Conservation (phyloP, 2,797 vertebrate genomes). For the Artibeus lituratus region DNA sequence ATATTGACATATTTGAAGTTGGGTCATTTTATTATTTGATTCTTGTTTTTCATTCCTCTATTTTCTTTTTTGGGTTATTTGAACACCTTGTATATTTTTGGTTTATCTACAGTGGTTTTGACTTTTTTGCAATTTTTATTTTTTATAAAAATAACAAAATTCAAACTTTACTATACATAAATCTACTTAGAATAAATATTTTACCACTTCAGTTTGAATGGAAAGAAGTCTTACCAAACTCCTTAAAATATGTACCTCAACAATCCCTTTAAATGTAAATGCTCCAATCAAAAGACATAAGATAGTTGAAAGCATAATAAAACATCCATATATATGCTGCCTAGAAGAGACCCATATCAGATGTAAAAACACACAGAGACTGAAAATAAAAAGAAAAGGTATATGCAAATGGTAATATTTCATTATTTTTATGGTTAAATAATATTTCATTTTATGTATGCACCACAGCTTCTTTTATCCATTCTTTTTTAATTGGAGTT, state of each 20-base stretch:
- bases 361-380: no score
- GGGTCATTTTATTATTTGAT: background rate
- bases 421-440: background rate
- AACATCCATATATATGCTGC: no score
- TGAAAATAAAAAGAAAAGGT: no score
- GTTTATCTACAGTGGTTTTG: background rate
- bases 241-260: background rate
- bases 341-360: no score
- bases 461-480: background rate
- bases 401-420: background rate
- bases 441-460: background rate
- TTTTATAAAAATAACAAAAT: background rate
- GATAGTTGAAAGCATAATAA: no score
- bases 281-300: no score
- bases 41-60: background rate
- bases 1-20: background rate
- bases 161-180: background rate
- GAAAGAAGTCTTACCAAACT: background rate
- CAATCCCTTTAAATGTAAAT: no score
- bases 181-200: background rate
- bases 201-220: background rate
- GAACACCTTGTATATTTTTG: background rate
- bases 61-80: background rate
- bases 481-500: background rate
- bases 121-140: background rate